phyloP scores from a whole-genome alignment of 2,888 invertebrate species.

The Trissoscelio sp. region DNA sequence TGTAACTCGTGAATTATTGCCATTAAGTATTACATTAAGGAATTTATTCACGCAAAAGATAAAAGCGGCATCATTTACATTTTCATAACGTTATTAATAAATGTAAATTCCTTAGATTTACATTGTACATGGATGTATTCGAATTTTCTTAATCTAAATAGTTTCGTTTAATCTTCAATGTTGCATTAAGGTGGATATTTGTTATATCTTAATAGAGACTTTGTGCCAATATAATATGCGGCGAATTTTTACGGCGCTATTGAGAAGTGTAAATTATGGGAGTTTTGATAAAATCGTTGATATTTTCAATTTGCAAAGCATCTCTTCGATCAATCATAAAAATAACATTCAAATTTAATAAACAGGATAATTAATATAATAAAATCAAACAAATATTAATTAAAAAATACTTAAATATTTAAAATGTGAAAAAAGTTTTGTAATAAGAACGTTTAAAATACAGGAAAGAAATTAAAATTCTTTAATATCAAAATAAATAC shows the following conservation, averaged over 20 bases:
- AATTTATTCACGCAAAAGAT: constrained; percentile 15
- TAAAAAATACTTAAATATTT: no score
- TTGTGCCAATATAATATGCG: constrained; percentile 30
- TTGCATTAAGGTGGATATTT: constrained; percentile 32
- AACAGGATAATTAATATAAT: no score
- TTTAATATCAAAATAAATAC: no score
- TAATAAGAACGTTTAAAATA: no score
- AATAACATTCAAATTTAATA: no score
- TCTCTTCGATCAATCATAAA: neutral
- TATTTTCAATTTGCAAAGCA: neutral
- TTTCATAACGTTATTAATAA: constrained; percentile 29
- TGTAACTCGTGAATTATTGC: neutral
- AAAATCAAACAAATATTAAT: no score
- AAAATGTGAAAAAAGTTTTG: no score
- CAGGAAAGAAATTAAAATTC: no score
- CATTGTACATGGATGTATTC: neutral
- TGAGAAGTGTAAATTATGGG: constrained; percentile 6
- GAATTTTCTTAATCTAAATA: constrained; percentile 53
- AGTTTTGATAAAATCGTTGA: constrained; percentile 21
- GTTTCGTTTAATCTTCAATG: constrained; percentile 34
- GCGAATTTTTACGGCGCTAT: constrained; percentile 20
- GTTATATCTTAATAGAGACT: constrained; percentile 54
- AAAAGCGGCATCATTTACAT: constrained; percentile 28
- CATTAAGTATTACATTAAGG: constrained; percentile 18
- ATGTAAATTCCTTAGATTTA: neutral